Evolutionary conservation across 92 coral and sea anemone genomes (phyloP).

Genomic region (Epizoanthus illoricatus): DNA sequence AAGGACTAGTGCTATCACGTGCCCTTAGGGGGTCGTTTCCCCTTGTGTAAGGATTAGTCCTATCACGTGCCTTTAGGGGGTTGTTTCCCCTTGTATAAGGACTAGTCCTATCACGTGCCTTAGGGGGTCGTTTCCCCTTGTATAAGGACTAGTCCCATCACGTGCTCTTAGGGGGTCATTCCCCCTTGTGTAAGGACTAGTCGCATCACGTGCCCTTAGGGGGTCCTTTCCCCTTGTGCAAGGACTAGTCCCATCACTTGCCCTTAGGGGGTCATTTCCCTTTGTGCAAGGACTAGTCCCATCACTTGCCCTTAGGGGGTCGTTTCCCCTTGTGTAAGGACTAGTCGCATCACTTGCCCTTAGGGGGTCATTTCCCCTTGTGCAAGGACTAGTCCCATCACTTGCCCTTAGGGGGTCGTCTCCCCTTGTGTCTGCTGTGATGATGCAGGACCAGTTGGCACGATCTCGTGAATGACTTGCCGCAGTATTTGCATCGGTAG

Average conservation of each 20-base stretch:
- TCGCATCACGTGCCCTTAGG: constrained; percentile 16
- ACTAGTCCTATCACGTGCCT: too few species aligned
- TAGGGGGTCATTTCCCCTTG: too few species aligned
- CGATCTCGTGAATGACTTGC: background rate
- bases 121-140: constrained; percentile 7
- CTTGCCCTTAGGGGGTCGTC: too few species aligned
- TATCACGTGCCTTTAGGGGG: too few species aligned
- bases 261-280: constrained; percentile 13
- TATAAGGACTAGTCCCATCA: background rate
- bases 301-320: constrained; percentile 9
- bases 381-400: too few species aligned
- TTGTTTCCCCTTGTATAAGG: too few species aligned
- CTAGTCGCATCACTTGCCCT: too few species aligned
- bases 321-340: background rate
- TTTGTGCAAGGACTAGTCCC: background rate
- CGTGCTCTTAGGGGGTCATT: too few species aligned
- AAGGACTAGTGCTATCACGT: background rate
- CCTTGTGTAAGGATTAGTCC: background rate
- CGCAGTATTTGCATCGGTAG: constrained; percentile 1
- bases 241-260: constrained; percentile 14
- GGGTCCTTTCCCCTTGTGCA: background rate
- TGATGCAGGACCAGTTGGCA: too few species aligned
- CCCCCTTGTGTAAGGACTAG: background rate
- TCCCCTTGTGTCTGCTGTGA: constrained; percentile 2
- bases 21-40: constrained; percentile 9